Base-by-base conservation (phyloP, 64 coral and sea anemone genomes). In the Actinia equina region DNA sequence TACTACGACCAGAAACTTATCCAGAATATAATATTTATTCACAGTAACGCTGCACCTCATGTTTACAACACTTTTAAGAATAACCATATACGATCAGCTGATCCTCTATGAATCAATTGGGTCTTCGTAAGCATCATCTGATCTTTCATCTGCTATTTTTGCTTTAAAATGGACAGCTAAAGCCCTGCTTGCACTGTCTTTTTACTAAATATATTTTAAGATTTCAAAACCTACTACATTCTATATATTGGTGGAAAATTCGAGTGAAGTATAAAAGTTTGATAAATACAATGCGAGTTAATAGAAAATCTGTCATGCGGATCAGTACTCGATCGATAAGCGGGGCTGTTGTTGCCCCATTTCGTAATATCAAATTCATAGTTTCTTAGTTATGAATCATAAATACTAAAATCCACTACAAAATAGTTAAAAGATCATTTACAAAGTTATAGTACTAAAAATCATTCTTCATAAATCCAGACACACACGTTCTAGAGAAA, bases 401-500 rank as follows among this genome's bases (percentile, higher is more conserved):
- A 81, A 81, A 81, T 81, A 81, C 78, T 81, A 81, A 44, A 49
- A 52, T 37, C 27, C 15, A 81, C 78, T 81, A 81, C 16, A 81
- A 81, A 81, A 81, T 22, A 3, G 78, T 25, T 81, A 81, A 49
- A 81, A 18, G 41, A 20, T 81, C 43, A 49, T 81, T 81, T 81
- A 81, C 78, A 81, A 81, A 81, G 78, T 44, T 52, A 49, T 22
- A 51, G 3, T 74, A 74, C 25, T 74, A 74, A 10, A 74, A 41
- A 49, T n/a, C 45, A 46, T 23, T 43, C 2, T 17, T 17, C 17
- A 46, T 52, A 20, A 20, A 49, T 51, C 18, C 5, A 81, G 27
- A 49, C 30, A 79, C 44, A 79, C 77, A 54, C 0, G 77, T 80
- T 37, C 77, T 19, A 81, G n/a, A 30, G 26, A 74, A 74, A 74